A percentile compares a stretch with the other conserved stretches of the same genome.
Conservation (phyloP, 2,888 invertebrate genomes). For the Rhimphoctona megacephalus region DNA sequence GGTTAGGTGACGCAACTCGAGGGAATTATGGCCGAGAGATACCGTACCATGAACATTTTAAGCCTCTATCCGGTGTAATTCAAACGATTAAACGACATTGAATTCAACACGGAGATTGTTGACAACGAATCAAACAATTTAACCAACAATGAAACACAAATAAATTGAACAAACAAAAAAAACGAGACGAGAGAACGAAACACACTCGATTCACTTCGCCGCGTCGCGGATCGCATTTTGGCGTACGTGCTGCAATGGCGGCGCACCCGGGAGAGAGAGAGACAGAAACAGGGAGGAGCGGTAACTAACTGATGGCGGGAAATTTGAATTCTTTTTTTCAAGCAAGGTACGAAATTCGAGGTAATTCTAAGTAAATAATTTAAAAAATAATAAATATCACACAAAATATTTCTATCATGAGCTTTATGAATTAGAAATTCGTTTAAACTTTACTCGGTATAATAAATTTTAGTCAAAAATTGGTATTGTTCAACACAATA, state of each 20-base stretch:
- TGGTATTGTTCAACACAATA: not conserved
- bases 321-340: constrained; percentile 39
- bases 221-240: constrained; percentile 41
- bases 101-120: constrained; percentile 8
- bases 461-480: not conserved
- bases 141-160: constrained; percentile 10
- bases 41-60: constrained; percentile 59
- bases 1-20: constrained; percentile 59
- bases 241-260: constrained; percentile 62
- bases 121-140: constrained; percentile 8
- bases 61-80: constrained; percentile 23
- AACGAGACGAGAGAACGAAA: constrained; percentile 46
- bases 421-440: not conserved
- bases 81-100: constrained; percentile 26
- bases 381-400: not conserved
- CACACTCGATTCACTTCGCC: constrained; percentile 38
- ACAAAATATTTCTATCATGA: not conserved
- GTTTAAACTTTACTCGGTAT: not conserved
- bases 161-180: constrained; percentile 33
- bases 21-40: constrained; percentile 5
- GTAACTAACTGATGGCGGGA: constrained; percentile 36
- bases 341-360: not conserved
- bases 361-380: not conserved
- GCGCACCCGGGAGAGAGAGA: not conserved
- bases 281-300: not conserved